These are phyloP conservation scores for Acanthococcus lagerstroemiae DNA, from an alignment of 2,888 invertebrate species.

Conservation along the genomic window DNA sequence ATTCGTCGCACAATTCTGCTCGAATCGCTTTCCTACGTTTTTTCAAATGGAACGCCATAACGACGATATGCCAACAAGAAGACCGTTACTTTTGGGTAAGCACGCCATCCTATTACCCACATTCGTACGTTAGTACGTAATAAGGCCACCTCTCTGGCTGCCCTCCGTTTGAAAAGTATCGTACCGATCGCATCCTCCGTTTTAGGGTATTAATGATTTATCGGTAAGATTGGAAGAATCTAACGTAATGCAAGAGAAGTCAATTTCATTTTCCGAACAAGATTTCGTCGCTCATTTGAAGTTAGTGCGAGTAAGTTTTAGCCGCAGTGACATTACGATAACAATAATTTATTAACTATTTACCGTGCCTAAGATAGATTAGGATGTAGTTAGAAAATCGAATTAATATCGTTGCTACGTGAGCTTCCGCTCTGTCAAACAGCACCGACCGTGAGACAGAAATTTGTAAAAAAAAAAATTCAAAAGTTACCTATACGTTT, in stretches of 20 bases:
- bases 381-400: no score
- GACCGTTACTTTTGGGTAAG: conserved; percentile 16
- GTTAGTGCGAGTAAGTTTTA: conserved; percentile 11
- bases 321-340: no score
- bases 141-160: no score
- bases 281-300: conserved; percentile 7
- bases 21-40: conserved; percentile 11
- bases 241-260: conserved; percentile 14
- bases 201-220: conserved; percentile 14
- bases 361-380: no score
- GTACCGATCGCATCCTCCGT: no score
- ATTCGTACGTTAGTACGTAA: neutral
- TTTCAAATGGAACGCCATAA: conserved; percentile 11
- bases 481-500: no score
- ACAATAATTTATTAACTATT: no score
- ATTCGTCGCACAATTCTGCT: conserved; percentile 14
- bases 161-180: neutral
- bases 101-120: no score
- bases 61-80: conserved; percentile 12
- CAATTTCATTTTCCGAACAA: conserved; percentile 16
- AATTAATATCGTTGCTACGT: no score
- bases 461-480: neutral
- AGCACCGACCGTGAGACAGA: neutral
- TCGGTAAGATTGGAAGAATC: conserved; percentile 10
- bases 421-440: no score